Evolutionary conservation across 2,888 invertebrate species (phyloP), one percentile per base, ranked within the genome.

Genomic region (Diabrotica balteata): DNA sequence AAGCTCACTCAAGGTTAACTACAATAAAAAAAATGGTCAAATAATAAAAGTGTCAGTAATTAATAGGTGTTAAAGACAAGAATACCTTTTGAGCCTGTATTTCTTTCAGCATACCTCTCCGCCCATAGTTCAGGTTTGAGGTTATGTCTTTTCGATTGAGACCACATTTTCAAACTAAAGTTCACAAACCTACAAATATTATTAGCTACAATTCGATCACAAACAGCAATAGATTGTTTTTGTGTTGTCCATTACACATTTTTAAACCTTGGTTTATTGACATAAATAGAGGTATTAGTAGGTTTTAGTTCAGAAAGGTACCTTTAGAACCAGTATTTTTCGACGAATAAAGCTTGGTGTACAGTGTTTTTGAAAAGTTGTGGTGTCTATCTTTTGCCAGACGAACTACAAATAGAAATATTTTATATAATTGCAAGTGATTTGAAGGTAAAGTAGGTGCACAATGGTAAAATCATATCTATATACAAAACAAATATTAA

Each of bases 341-440:
- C 60, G 77, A 75, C 63, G 77, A 73, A 71, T 82, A 82, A 66
- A 80, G 66, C 71, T 80, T 74, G 49, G 73, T 79, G 79, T 81
- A 83, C 70, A 79, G 71, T 66, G 76, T 75, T 71, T 80, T 76
- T 49, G 80, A 79, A 76, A 83, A 83, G 59, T 78, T 74, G 73
- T 82, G 83, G 65, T 82, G 78, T 73, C 80, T 75, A 65, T 83
- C 83, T 74, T 78, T 77, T 22, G 75, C 69, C 51, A 51, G 65
- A 59, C 67, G 66, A 57, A 66, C 75, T 75, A 72, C 22, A 73
- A 57, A 52, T 52, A 49, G 10, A 6, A 32, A 53, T 53, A 53
- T 51, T 17, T 8, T 53, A 53, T 22, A 9, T 32, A 32, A 0
- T 32, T 32, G 5, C 3, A 32, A 32, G 4, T 1, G 32, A 42